phyloP scores from a whole-genome alignment of 1,140 invertebrate species.

The Camponotus floridanus region DNA sequence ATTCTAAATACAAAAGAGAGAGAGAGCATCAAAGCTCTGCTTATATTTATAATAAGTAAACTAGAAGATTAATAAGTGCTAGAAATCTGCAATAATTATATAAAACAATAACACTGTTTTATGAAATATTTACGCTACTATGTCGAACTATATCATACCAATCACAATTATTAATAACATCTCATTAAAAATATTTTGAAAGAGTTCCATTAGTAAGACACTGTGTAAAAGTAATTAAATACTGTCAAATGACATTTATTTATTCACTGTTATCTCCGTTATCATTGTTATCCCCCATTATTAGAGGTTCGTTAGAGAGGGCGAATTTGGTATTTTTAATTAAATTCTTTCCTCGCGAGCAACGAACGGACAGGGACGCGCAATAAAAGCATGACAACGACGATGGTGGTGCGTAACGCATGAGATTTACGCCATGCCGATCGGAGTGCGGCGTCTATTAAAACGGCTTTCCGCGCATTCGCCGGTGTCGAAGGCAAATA shows the following conservation, averaged over 20 bases:
- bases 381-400: constrained; percentile 26
- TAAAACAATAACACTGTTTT: neutral
- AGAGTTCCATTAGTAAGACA: too few relatives aligned
- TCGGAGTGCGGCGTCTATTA: constrained; percentile 51
- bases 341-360: constrained; percentile 48
- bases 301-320: neutral
- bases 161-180: constrained; percentile 1
- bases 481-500: constrained; percentile 49
- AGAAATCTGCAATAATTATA: too few relatives aligned
- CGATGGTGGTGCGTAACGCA: constrained; percentile 33
- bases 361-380: neutral
- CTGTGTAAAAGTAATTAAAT: neutral
- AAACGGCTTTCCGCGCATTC: constrained; percentile 51
- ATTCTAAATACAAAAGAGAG: neutral
- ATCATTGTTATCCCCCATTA: neutral
- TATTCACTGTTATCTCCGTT: constrained; percentile 11
- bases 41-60: too few relatives aligned
- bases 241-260: constrained; percentile 24
- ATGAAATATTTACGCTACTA: neutral
- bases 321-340: constrained; percentile 47
- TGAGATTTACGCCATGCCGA: constrained; percentile 48
- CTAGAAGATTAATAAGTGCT: too few relatives aligned
- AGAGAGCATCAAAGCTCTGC: too few relatives aligned
- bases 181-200: neutral
- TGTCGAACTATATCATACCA: neutral